These are phyloP conservation scores for Gopherus evgoodei DNA, from an alignment of 2,113 vertebrate genomes.

Conservation along the genomic window DNA sequence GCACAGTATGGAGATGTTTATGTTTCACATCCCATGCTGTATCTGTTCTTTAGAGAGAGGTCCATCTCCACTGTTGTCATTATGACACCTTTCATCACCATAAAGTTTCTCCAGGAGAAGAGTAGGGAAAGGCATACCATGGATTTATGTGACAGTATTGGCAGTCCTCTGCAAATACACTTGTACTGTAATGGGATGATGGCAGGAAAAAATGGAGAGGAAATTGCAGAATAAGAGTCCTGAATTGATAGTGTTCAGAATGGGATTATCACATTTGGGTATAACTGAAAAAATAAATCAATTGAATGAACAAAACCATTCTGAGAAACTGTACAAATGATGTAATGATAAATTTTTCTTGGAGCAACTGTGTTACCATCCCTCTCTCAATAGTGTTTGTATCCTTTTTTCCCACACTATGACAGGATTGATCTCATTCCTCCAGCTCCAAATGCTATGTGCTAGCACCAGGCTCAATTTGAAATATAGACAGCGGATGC, in stretches of 20 bases:
- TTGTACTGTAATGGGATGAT: background rate
- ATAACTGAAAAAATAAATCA: background rate
- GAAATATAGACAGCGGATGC: accelerated
- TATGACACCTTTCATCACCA: background rate
- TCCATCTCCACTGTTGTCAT: background rate
- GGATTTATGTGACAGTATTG: too few species aligned
- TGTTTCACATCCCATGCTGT: background rate
- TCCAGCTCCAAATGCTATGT: background rate
- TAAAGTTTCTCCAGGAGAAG: background rate
- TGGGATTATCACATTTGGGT: background rate
- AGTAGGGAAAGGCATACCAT: background rate
- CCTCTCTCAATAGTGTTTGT: background rate
- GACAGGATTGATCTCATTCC: background rate
- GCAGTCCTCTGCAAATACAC: too few species aligned
- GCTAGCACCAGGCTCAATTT: accelerated
- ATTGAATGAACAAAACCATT: background rate
- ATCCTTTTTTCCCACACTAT: background rate
- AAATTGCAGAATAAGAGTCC: background rate
- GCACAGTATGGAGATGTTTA: background rate
- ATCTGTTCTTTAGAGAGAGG: background rate
- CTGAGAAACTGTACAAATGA: background rate
- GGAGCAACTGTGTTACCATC: background rate
- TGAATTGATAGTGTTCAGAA: background rate
- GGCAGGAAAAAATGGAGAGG: background rate
- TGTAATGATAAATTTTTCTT: background rate